phyloP scores from a whole-genome alignment of 2,797 vertebrate genomes.

The Potorous gilbertii region DNA sequence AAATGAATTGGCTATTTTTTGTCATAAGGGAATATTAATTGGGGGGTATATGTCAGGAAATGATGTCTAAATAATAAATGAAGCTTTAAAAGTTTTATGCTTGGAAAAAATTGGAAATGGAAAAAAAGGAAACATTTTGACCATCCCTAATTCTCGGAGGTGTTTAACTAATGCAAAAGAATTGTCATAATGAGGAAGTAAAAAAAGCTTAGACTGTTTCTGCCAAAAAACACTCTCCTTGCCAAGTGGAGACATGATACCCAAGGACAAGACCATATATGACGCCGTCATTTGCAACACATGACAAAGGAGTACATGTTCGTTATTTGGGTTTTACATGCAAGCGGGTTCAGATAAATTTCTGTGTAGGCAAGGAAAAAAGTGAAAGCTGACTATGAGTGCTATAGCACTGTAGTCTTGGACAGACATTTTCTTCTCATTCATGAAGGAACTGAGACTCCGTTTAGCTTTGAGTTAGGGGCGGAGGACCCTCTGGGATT shows the following conservation, averaged over 20 bases:
- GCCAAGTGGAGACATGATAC: not conserved
- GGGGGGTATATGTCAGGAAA: not conserved
- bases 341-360: not conserved
- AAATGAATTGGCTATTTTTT: not conserved
- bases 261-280: not conserved
- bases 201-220: not conserved
- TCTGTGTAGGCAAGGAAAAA: not conserved
- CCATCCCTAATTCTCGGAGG: not conserved
- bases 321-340: not conserved
- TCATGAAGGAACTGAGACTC: not conserved
- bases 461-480: not conserved
- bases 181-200: not conserved
- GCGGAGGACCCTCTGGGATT: not conserved
- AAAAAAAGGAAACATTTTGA: not conserved
- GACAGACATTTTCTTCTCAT: not conserved
- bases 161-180: not conserved
- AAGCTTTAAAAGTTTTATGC: not conserved
- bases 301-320: not conserved
- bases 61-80: not conserved
- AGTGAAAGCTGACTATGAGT: not conserved
- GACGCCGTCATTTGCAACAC: not conserved
- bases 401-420: not conserved
- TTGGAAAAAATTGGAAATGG: not conserved
- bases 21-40: not conserved
- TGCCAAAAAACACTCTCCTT: not conserved